A percentile compares a stretch with the other conserved stretches of the same genome.
Evolutionary conservation across 2,797 vertebrate species (phyloP).

Genomic region (Salarias fasciatus): DNA sequence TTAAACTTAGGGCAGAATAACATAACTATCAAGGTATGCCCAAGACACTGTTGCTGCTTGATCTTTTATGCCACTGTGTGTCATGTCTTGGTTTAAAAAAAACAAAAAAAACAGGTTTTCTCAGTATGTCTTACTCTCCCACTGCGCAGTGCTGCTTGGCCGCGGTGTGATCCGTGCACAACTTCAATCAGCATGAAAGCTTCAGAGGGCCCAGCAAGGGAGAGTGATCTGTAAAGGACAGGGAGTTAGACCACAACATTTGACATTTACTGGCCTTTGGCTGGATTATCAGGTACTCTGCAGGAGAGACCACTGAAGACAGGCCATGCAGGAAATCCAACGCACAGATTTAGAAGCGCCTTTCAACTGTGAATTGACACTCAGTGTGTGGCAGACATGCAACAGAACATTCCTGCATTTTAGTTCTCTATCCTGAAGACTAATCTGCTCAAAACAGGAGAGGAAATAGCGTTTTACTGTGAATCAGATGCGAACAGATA

Average conservation of each 20-base stretch:
- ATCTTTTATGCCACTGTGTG: slow-evolving; percentile 3
- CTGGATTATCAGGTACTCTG: slow-evolving; percentile 59
- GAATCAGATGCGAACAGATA: too few species aligned
- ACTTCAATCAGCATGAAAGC: slow-evolving; percentile 35
- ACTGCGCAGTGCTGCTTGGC: background rate
- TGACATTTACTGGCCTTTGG: slow-evolving; percentile 80
- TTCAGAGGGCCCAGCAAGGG: slow-evolving; percentile 18
- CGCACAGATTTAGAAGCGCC: slow-evolving; percentile 16
- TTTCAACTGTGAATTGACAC: background rate
- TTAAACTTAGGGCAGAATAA: too few species aligned
- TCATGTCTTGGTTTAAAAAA: slow-evolving; percentile 9
- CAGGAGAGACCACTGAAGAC: slow-evolving; percentile 44
- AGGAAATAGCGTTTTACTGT: too few species aligned
- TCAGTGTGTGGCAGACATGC: background rate
- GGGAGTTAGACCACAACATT: slow-evolving; percentile 40
- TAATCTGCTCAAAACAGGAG: too few species aligned
- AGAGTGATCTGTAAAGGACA: slow-evolving; percentile 26
- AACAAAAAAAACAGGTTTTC: too few species aligned
- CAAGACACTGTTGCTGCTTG: background rate
- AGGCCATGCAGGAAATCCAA: slow-evolving; percentile 39
- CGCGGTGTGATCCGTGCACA: slow-evolving; percentile 1
- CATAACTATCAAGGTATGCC: too few species aligned
- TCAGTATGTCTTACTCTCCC: slow-evolving; percentile 17
- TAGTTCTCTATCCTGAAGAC: background rate
- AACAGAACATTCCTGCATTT: background rate